Percentiles rank a stretch among this genome's conserved stretches.
phyloP scores from a whole-genome alignment of 2,113 vertebrate genomes.

The Cephalopterus ornatus region DNA sequence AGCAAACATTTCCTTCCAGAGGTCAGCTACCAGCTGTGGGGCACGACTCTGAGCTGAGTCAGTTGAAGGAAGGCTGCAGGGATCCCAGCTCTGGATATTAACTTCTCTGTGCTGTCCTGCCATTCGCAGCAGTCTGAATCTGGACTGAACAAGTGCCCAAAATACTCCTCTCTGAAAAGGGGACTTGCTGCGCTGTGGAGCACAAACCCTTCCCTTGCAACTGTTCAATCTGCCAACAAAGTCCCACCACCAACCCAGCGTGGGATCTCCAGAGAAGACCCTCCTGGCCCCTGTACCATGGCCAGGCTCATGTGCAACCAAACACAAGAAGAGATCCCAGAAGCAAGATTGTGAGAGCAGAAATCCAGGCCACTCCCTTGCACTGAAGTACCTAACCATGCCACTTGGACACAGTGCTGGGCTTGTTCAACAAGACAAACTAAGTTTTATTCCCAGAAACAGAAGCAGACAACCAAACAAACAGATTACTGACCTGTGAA shows the following conservation, averaged over 20 bases:
- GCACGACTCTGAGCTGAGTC: background rate
- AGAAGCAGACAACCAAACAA: background rate
- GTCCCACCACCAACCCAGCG: accelerated
- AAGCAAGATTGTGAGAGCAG: background rate
- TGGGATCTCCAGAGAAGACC: background rate
- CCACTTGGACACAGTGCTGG: background rate
- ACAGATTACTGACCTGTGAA: background rate
- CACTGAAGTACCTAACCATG: background rate
- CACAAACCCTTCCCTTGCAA: background rate
- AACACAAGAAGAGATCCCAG: background rate
- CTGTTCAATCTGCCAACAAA: background rate
- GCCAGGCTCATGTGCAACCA: accelerated
- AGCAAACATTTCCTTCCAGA: background rate
- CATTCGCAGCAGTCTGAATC: background rate
- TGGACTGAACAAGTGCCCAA: background rate
- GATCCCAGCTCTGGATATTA: background rate
- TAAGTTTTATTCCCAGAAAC: background rate
- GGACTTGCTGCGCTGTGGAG: accelerated
- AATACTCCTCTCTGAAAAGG: background rate
- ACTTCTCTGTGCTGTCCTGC: background rate
- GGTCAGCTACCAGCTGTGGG: background rate
- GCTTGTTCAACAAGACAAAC: background rate
- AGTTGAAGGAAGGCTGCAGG: background rate
- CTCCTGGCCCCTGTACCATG: background rate
- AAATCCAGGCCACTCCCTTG: background rate